Conservation (phyloP, 2,888 invertebrate genomes). For the Amiota mariae region DNA sequence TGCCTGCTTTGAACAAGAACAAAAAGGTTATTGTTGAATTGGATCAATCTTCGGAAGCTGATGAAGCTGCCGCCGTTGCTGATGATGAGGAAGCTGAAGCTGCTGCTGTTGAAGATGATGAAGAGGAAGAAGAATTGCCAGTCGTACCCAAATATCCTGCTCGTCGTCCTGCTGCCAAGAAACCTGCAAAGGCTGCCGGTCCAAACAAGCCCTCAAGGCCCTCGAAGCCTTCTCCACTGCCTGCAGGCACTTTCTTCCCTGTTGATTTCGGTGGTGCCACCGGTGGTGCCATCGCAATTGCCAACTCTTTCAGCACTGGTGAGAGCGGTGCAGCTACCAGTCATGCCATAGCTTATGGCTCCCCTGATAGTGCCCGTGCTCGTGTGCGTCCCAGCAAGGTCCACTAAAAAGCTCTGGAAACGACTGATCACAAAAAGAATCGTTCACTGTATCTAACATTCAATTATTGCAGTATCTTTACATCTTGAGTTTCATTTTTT, state of each 20-base stretch:
- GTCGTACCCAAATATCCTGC: constrained; percentile 59
- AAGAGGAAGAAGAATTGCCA: constrained; percentile 59
- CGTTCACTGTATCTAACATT: neutral
- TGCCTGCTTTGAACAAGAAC: constrained; percentile 59
- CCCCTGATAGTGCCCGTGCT: constrained; percentile 67
- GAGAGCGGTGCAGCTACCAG: constrained; percentile 73
- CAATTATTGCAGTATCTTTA: constrained; percentile 15
- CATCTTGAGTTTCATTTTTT: constrained; percentile 8
- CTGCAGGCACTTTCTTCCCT: constrained; percentile 73
- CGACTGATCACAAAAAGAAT: constrained; percentile 44
- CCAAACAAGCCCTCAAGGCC: constrained; percentile 55
- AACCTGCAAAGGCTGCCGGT: constrained; percentile 50
- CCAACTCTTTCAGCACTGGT: constrained; percentile 73
- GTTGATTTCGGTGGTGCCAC: constrained; percentile 71
- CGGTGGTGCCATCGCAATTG: constrained; percentile 73
- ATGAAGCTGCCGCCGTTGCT: constrained; percentile 52
- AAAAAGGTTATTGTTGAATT: constrained; percentile 70
- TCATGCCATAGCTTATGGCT: constrained; percentile 73
- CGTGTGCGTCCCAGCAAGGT: constrained; percentile 65
- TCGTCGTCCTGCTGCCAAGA: constrained; percentile 66
- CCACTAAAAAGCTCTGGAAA: constrained; percentile 51
- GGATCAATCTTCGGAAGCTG: constrained; percentile 64
- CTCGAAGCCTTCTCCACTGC: constrained; percentile 54
- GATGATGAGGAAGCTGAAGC: constrained; percentile 61
- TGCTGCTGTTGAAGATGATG: constrained; percentile 59